These are phyloP conservation scores for Phyllostomus hastatus DNA, from an alignment of 2,113 vertebrate genomes.

Conservation along the genomic window DNA sequence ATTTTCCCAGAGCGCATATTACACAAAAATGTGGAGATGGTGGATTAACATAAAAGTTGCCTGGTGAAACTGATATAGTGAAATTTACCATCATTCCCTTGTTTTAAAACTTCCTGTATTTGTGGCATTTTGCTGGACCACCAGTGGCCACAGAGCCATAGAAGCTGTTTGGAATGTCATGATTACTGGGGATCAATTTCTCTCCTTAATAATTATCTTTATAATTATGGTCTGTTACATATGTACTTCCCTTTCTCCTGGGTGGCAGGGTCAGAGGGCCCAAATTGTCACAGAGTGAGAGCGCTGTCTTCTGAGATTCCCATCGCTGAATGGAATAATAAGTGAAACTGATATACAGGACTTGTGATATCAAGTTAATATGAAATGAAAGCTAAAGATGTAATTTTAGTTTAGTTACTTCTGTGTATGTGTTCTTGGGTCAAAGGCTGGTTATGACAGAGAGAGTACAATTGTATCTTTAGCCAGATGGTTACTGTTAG, in stretches of 20 bases:
- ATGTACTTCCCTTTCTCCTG: slow-evolving; percentile 37
- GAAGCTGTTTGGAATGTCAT: slow-evolving; percentile 16
- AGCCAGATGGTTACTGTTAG: slow-evolving; percentile 38
- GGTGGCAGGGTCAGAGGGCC: slow-evolving; percentile 52
- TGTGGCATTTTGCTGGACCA: background rate
- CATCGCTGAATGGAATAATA: background rate
- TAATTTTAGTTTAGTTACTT: background rate
- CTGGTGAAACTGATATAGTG: background rate
- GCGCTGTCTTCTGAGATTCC: slow-evolving; percentile 14
- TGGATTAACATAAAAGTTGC: background rate
- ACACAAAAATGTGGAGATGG: background rate
- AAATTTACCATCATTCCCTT: background rate
- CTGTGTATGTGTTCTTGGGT: background rate
- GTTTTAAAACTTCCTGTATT: background rate
- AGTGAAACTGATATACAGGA: background rate
- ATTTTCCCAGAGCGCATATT: background rate
- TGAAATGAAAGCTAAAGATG: background rate
- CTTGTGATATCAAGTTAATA: background rate
- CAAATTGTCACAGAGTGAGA: background rate
- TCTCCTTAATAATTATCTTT: background rate
- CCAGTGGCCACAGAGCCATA: background rate
- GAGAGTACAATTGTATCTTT: background rate
- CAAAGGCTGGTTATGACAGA: background rate
- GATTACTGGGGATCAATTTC: background rate
- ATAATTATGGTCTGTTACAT: background rate